Base-by-base conservation (phyloP, 2,113 vertebrate genomes). In the Heteronetta atricapilla region DNA sequence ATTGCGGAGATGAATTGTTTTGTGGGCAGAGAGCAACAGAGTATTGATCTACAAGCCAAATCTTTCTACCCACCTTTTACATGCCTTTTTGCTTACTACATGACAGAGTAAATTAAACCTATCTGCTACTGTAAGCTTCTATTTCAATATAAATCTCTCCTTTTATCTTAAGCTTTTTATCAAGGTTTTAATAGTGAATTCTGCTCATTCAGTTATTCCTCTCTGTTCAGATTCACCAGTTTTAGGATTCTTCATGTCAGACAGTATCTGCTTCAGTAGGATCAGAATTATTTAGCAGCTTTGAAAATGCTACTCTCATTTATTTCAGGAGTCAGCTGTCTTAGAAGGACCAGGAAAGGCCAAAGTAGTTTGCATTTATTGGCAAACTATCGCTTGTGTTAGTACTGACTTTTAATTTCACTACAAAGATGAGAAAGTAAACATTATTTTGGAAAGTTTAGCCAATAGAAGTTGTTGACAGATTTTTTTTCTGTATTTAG, bases 121-220 rank as follows among this genome's bases (percentile, higher is more conserved):
- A 90, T 79, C 83, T 95, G 83, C 77, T 89, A 55, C 87, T 79
- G 62, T 90, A 90, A 92, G 88, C 74, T 90, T 81, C 66, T 86
- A 62, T 93, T 95, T 90, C 70, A 89, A 17, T 82, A 93, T 87
- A 90, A 96, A 94, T 94, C 50, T 92, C 23, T 78, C 48, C 62
- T 89, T 86, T 95, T 90, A 96, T 96, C 86, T 96, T 95, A 94
- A 95, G 73, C 64, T 90, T 53, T 92, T 94, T 89, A 86, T 97
- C 86, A 73, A 10, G 10, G 38, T 62, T 92, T 75, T 87, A 86
- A 44, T 80, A 74, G 68, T 33, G 77, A 90, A 73, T 93, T 96
- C 58, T 92, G 56, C 77, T 90, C 82, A 20, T 48, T 88, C 80
- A 75, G 77, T 93, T 96, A 89, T 66, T 90, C 53, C 62, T 79